phyloP scores from a whole-genome alignment of 1,140 invertebrate genomes.

The Melanaphis sacchari region DNA sequence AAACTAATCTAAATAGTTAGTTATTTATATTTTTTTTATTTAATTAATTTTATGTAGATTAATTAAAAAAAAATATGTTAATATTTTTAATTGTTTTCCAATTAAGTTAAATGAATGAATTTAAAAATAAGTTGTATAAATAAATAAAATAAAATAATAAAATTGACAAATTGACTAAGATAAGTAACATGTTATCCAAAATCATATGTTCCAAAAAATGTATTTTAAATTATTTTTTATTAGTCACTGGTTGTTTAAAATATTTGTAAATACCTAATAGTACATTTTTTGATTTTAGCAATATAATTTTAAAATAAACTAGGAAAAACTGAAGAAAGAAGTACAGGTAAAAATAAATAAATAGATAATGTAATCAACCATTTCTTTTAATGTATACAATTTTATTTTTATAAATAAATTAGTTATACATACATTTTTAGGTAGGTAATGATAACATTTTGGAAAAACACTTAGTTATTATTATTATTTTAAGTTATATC shows the following conservation, averaged over 20 bases:
- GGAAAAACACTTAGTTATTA: conserved; percentile 56
- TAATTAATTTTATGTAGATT: too few species aligned
- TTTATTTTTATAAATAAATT: conserved; percentile 58
- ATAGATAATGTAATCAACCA: conserved; percentile 9
- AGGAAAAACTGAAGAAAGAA: not conserved
- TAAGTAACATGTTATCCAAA: too few species aligned
- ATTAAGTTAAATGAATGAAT: too few species aligned
- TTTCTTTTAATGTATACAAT: conserved; percentile 56
- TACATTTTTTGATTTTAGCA: not conserved
- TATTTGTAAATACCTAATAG: too few species aligned
- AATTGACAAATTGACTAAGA: not conserved
- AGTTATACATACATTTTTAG: conserved; percentile 57
- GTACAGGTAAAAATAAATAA: not conserved
- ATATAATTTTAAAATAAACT: too few species aligned
- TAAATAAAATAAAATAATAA: too few species aligned
- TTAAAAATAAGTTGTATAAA: too few species aligned
- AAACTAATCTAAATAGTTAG: not conserved
- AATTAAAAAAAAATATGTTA: too few species aligned
- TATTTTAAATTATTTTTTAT: not conserved
- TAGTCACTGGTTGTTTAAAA: not conserved
- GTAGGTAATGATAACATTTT: conserved; percentile 58
- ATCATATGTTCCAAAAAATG: not conserved
- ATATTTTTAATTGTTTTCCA: too few species aligned
- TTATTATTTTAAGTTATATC: conserved; percentile 54
- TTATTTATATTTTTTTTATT: too few species aligned